phyloP scores from a whole-genome alignment of 2,888 invertebrate species.

The Drosophila helvetica region DNA sequence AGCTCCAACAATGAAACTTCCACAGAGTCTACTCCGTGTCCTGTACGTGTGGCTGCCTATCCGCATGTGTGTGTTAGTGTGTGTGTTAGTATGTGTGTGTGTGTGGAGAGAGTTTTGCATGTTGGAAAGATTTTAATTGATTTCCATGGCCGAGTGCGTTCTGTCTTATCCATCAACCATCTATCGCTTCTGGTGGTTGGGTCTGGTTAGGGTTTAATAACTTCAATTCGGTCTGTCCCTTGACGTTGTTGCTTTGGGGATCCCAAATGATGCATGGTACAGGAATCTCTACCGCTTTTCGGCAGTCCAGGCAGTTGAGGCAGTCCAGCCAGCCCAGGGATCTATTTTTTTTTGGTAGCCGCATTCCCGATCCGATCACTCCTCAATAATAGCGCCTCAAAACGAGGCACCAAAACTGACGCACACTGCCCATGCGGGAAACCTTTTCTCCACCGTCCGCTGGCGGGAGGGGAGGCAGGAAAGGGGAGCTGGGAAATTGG shows the following conservation, averaged over 20 bases:
- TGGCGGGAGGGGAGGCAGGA: no score
- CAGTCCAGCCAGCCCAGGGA: no score
- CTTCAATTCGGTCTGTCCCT: slow-evolving; percentile 2
- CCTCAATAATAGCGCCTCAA: neutral
- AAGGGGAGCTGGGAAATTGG: neutral
- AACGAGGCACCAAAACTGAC: neutral
- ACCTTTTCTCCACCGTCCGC: neutral
- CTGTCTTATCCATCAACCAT: slow-evolving; percentile 69
- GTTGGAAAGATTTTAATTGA: slow-evolving; percentile 81
- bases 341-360: neutral
- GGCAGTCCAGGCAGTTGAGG: no score
- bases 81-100: slow-evolving; percentile 1
- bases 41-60: neutral
- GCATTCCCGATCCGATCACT: neutral
- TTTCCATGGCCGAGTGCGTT: slow-evolving; percentile 79
- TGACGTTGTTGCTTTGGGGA: no score
- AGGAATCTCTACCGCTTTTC: no score
- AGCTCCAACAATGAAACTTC: slow-evolving; percentile 59
- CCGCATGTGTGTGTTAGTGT: neutral
- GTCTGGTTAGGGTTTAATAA: slow-evolving; percentile 47
- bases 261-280: no score
- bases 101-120: slow-evolving; percentile 51
- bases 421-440: neutral
- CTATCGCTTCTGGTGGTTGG: slow-evolving; percentile 38
- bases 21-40: slow-evolving; percentile 5